Evolutionary conservation across 2,113 vertebrate species (phyloP).

Genomic region (Telmatochromis brichardi): DNA sequence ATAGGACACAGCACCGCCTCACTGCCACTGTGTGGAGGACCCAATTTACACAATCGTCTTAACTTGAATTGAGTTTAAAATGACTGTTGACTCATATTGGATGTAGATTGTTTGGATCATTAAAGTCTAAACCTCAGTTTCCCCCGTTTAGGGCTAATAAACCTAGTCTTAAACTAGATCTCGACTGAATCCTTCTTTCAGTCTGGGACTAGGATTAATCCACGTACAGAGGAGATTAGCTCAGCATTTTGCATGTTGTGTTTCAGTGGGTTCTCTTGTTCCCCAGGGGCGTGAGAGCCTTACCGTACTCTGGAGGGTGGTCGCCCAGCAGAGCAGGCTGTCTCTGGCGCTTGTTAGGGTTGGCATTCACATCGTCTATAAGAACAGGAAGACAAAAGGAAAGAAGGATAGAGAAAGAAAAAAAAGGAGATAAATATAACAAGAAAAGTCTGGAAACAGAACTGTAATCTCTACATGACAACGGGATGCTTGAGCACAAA

Average conservation of each 20-base stretch:
- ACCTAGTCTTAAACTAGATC: not conserved
- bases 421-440: not conserved
- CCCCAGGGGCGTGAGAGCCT: slow-evolving; percentile 6
- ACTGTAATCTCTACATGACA: not conserved
- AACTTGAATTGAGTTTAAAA: not conserved
- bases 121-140: not conserved
- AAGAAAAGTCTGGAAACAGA: not conserved
- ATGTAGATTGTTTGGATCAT: not conserved
- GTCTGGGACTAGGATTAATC: not conserved
- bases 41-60: not conserved
- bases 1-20: not conserved
- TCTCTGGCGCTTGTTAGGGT: slow-evolving; percentile 87
- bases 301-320: slow-evolving; percentile 85
- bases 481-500: not conserved
- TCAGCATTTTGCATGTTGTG: not conserved
- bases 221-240: not conserved
- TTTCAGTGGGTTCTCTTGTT: not conserved
- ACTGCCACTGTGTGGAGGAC: slow-evolving; percentile 23
- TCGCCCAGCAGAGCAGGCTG: slow-evolving; percentile 88
- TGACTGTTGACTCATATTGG: not conserved
- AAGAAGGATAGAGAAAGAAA: not conserved
- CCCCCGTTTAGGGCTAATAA: not conserved
- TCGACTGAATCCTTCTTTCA: not conserved
- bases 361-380: slow-evolving; percentile 77
- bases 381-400: not conserved